Percentiles rank a stretch among this genome's conserved stretches.
These are phyloP conservation scores for Gymnogyps californianus DNA, from an alignment of 2,113 vertebrate species.

Conservation along the genomic window DNA sequence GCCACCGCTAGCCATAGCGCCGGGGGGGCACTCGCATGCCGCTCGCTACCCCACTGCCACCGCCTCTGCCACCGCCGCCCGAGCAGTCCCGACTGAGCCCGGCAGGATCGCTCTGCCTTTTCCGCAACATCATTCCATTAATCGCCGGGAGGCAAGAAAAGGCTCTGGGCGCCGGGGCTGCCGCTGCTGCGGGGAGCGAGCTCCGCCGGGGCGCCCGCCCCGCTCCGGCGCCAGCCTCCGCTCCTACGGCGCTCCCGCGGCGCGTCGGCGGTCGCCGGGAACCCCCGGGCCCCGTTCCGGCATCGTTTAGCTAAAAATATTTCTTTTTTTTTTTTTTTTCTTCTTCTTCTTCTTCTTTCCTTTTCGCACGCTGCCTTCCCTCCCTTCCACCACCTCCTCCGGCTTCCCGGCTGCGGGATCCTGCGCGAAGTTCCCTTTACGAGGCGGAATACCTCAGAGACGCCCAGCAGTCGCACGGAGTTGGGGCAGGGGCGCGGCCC, in stretches of 20 bases:
- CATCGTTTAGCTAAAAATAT: constrained; percentile 28
- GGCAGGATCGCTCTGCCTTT: constrained; percentile 74
- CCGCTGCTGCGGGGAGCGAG: constrained; percentile 26
- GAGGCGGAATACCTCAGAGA: not conserved
- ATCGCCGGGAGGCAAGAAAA: constrained; percentile 66
- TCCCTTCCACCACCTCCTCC: not conserved
- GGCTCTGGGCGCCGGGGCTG: constrained; percentile 52
- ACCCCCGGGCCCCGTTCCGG: constrained; percentile 42
- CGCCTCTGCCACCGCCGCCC: constrained; percentile 64
- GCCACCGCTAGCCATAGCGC: constrained; percentile 91
- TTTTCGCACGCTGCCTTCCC: not conserved
- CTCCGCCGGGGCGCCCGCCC: constrained; percentile 8
- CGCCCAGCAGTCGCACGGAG: not conserved
- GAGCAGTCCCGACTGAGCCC: constrained; percentile 79
- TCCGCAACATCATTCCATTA: constrained; percentile 88
- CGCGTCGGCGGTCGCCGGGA: not conserved
- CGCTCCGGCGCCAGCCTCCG: constrained; percentile 7
- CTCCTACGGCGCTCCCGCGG: constrained; percentile 7
- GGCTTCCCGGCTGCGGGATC: not conserved
- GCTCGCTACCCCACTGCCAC: constrained; percentile 71
- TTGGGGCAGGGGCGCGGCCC: not conserved
- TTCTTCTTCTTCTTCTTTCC: no score
- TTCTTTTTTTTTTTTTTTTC: no score
- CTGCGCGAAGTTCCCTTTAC: constrained; percentile 17
- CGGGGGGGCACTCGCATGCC: constrained; percentile 81